A percentile compares a stretch with the other conserved stretches of the same genome.
phyloP scores from a whole-genome alignment of 2,113 vertebrate genomes.

The Gasterosteus nipponicus region DNA sequence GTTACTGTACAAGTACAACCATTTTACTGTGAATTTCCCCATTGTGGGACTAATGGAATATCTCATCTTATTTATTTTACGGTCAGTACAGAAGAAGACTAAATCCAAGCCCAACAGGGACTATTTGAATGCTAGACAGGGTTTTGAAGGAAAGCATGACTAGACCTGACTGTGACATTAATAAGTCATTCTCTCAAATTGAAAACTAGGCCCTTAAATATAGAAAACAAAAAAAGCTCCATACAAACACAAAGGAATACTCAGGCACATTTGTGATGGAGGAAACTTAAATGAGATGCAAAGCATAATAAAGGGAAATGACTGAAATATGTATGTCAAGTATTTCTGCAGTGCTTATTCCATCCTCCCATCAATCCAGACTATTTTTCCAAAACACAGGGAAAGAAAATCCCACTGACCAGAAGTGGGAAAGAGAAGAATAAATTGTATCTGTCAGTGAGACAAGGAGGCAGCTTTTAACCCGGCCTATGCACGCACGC shows the following conservation, averaged over 20 bases:
- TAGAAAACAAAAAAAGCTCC: background rate
- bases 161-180: background rate
- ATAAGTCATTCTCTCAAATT: background rate
- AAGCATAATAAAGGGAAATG: background rate
- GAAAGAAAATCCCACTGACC: conserved; percentile 30
- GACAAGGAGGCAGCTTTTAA: conserved; percentile 46
- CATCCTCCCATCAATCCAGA: conserved; percentile 14
- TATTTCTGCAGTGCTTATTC: conserved; percentile 8
- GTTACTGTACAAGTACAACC: too few relatives aligned
- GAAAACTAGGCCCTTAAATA: background rate
- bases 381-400: conserved; percentile 28
- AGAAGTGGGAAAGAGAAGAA: conserved; percentile 25
- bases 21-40: too few relatives aligned
- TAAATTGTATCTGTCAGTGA: conserved; percentile 69
- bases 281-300: background rate
- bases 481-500: conserved; percentile 3
- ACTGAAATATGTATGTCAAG: conserved; percentile 1
- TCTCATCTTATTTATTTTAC: background rate
- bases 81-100: background rate
- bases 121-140: background rate
- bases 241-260: background rate
- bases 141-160: background rate
- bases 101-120: background rate
- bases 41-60: too few relatives aligned
- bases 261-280: background rate